Evolutionary conservation across 2,113 vertebrate genomes (phyloP).

Genomic region (Morone chrysops): DNA sequence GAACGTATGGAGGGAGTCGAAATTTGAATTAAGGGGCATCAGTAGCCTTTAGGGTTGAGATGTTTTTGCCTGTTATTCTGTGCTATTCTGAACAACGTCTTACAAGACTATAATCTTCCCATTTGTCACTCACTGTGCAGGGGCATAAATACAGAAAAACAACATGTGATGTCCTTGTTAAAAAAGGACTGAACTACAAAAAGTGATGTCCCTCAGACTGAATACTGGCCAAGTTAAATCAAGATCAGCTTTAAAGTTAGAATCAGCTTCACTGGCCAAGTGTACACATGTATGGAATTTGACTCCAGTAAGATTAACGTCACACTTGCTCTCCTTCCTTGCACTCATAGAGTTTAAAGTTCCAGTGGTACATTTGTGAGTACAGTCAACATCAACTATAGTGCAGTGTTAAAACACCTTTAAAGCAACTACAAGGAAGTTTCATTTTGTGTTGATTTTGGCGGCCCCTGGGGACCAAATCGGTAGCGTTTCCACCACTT

Average conservation of each 20-base stretch:
- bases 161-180: no score
- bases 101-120: slow-evolving; percentile 22
- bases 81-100: slow-evolving; percentile 6
- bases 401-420: neutral
- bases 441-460: no score
- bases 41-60: neutral
- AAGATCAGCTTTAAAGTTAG: no score
- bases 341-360: neutral
- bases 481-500: no score
- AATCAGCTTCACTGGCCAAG: no score
- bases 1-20: neutral
- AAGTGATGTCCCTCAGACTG: slow-evolving; percentile 7
- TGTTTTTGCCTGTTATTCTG: neutral
- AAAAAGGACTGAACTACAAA: slow-evolving; percentile 8
- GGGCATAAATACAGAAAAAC: slow-evolving; percentile 3
- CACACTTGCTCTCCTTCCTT: neutral
- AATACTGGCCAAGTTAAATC: slow-evolving; percentile 15
- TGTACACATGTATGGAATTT: no score
- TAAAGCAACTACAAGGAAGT: neutral
- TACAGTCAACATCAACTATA: neutral
- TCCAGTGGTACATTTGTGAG: slow-evolving; percentile 2
- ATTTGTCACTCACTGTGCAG: slow-evolving; percentile 23
- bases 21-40: neutral
- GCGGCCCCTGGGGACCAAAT: no score
- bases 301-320: neutral